phyloP scores from a whole-genome alignment of 2,888 invertebrate genomes.

The Rhagium mordax region DNA sequence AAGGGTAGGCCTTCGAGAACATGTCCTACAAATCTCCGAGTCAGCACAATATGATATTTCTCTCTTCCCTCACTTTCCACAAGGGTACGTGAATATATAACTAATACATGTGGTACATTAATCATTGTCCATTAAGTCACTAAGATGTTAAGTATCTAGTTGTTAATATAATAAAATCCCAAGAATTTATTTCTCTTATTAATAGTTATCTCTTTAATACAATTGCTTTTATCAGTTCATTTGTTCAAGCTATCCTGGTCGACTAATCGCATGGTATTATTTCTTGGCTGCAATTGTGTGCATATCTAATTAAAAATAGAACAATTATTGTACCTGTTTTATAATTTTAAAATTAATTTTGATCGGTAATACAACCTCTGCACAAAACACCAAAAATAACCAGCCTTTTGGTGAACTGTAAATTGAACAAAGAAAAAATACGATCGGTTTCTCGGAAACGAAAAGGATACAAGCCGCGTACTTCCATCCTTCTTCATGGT shows the following conservation, averaged over 20 bases:
- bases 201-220: too few species aligned
- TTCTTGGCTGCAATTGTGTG: too few species aligned
- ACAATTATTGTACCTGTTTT: too few species aligned
- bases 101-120: neutral
- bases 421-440: neutral
- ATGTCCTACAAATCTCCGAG: slow-evolving; percentile 10
- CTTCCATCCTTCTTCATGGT: slow-evolving; percentile 30
- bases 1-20: slow-evolving; percentile 37
- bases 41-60: neutral
- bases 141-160: neutral
- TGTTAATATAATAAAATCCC: neutral
- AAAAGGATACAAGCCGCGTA: neutral
- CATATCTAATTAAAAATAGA: too few species aligned
- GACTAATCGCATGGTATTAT: too few species aligned
- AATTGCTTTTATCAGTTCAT: too few species aligned
- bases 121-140: neutral
- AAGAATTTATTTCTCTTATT: neutral
- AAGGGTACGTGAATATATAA: neutral
- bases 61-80: neutral
- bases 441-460: neutral
- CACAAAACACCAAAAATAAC: neutral
- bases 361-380: too few species aligned
- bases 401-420: neutral
- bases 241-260: too few species aligned
- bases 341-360: too few species aligned